Evolutionary conservation across 2,888 invertebrate species (phyloP).

Genomic region (Ichneumoninae sp.): DNA sequence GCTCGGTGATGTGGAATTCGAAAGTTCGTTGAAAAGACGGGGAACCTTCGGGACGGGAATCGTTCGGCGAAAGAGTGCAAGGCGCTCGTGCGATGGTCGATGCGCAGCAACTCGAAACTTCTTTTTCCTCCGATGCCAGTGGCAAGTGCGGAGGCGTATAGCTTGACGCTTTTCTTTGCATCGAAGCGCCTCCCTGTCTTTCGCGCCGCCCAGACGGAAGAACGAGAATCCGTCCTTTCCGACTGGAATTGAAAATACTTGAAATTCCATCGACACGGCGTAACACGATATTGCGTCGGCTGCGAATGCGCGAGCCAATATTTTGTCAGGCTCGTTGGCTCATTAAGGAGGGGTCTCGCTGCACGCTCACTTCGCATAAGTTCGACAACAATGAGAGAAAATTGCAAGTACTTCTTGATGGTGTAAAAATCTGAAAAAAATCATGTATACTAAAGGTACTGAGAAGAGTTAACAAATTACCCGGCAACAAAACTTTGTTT

Average conservation of each 20-base stretch:
- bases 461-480: constrained; percentile 5
- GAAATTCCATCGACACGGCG: constrained; percentile 74
- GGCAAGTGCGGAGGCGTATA: not conserved
- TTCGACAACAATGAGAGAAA: too few relatives aligned
- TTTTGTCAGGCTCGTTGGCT: constrained; percentile 33
- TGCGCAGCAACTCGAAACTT: constrained; percentile 2
- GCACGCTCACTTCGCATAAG: too few relatives aligned
- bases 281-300: constrained; percentile 69
- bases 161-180: constrained; percentile 2
- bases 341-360: not conserved
- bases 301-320: constrained; percentile 57
- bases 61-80: not conserved
- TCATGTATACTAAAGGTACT: too few relatives aligned
- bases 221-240: constrained; percentile 19
- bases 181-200: not conserved
- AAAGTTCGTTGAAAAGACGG: not conserved
- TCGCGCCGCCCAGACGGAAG: not conserved
- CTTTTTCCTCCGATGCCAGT: not conserved
- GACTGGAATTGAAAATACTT: constrained; percentile 74
- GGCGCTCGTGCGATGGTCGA: not conserved
- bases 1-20: not conserved
- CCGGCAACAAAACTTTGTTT: too few relatives aligned
- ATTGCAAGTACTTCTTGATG: too few relatives aligned
- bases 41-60: not conserved
- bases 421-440: too few relatives aligned